Percentiles rank a stretch among this genome's conserved stretches.
Evolutionary conservation across 2,797 vertebrate species (phyloP).

Genomic region (Tachyglossus aculeatus): DNA sequence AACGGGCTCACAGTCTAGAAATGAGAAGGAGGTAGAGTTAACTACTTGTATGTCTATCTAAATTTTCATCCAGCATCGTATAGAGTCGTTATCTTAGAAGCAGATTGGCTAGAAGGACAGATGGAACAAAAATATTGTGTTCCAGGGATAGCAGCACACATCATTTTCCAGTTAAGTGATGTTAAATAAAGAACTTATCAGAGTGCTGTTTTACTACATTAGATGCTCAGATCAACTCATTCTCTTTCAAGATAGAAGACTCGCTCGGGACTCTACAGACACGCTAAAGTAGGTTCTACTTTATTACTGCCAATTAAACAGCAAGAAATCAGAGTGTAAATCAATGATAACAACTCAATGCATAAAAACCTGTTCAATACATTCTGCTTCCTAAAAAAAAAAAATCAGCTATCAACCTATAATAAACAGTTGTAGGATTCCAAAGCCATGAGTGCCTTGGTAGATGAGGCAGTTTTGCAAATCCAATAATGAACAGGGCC

Average conservation of each 20-base stretch:
- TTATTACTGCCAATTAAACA: not conserved
- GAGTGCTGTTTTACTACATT: not conserved
- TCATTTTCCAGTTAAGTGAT: not conserved
- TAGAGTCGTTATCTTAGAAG: not conserved
- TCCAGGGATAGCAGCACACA: not conserved
- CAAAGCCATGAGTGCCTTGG: not conserved
- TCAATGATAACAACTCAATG: not conserved
- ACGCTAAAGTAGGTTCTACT: not conserved
- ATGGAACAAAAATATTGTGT: not conserved
- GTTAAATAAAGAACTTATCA: not conserved
- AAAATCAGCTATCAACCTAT: no score
- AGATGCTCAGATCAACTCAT: no score
- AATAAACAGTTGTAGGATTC: not conserved
- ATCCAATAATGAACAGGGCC: no score
- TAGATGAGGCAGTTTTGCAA: not conserved
- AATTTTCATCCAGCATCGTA: not conserved
- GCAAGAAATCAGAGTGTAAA: not conserved
- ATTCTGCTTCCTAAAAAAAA: not conserved
- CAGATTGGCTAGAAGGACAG: not conserved
- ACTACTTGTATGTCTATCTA: not conserved
- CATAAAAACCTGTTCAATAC: not conserved
- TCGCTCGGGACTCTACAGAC: not conserved
- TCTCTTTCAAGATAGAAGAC: not conserved
- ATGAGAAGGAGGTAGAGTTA: rapidly evolving
- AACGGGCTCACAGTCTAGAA: no score